Evolutionary conservation across 2,113 vertebrate species (phyloP).

Genomic region (Todiramphus saurophagus): DNA sequence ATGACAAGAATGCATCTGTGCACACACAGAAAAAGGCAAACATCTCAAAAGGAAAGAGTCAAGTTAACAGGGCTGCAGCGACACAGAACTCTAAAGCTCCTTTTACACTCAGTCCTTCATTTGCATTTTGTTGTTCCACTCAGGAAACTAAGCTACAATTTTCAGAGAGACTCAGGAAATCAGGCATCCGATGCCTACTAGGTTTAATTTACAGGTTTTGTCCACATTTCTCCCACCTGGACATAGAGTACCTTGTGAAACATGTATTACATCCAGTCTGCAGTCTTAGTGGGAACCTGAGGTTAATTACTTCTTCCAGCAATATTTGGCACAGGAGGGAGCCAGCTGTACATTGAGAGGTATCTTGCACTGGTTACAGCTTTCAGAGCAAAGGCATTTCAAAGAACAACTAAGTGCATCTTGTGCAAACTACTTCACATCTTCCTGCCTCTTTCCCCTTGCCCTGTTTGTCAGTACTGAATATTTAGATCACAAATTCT

Average conservation of each 20-base stretch:
- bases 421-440: neutral
- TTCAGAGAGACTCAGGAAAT: neutral
- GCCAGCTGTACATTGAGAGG: neutral
- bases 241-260: neutral
- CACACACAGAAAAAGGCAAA: neutral
- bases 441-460: neutral
- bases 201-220: neutral
- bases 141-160: neutral
- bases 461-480: neutral
- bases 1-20: neutral
- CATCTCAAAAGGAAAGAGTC: neutral
- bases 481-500: neutral
- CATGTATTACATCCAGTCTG: neutral
- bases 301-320: slow-evolving; percentile 27
- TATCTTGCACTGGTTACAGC: neutral
- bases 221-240: neutral
- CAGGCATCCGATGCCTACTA: neutral
- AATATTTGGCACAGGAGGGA: slow-evolving; percentile 18
- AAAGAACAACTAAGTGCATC: neutral
- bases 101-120: neutral
- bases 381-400: neutral
- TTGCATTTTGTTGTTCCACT: neutral
- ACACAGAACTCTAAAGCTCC: neutral
- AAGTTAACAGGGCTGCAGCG: neutral
- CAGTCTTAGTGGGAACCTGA: neutral